Conservation (phyloP, 2,797 vertebrate species). For the Perodicticus potto region DNA sequence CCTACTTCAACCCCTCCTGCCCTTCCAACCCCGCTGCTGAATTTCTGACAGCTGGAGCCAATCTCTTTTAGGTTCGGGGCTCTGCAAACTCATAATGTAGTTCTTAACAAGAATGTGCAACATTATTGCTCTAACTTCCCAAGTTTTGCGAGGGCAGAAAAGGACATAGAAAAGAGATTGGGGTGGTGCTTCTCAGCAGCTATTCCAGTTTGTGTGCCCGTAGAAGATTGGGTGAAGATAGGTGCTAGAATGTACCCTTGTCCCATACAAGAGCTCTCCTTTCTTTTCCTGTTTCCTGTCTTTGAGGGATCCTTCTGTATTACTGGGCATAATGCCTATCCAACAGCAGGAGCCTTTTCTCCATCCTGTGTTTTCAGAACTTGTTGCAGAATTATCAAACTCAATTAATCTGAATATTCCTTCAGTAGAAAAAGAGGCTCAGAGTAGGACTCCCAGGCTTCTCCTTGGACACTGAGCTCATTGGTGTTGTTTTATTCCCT, state of each 20-base stretch:
- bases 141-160: not conserved
- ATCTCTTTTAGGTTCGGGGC: not conserved
- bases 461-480: not conserved
- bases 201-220: not conserved
- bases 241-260: not conserved
- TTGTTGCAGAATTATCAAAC: not conserved
- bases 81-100: not conserved
- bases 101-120: conserved; percentile 45
- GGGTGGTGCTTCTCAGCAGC: not conserved
- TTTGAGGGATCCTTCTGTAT: conserved; percentile 23
- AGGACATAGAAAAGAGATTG: not conserved
- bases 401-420: conserved; percentile 21
- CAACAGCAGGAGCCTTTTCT: not conserved
- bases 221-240: not conserved
- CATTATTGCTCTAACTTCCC: conserved; percentile 25
- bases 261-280: not conserved
- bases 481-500: not conserved
- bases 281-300: conserved; percentile 23
- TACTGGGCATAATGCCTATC: not conserved
- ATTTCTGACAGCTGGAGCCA: conserved; percentile 10
- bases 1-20: not conserved
- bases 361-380: conserved; percentile 11
- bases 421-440: conserved; percentile 31
- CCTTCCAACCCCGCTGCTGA: not conserved
- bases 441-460: conserved; percentile 2